Conservation (phyloP, 1,140 invertebrate genomes). For the Tetraneura akinire region DNA sequence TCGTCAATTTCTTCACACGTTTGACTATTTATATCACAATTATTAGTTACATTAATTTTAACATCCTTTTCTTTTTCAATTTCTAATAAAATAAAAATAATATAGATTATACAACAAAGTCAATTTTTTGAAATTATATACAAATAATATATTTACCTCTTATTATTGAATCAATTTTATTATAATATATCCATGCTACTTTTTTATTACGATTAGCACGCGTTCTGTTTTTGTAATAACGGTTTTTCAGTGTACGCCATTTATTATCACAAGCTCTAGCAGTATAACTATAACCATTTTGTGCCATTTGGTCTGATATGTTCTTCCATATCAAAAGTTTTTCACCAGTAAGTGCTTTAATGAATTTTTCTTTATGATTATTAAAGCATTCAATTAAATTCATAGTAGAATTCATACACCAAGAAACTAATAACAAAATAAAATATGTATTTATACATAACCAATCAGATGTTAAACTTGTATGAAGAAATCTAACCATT, state of each 20-base stretch:
- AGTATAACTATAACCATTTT: constrained; percentile 31
- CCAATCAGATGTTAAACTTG: not conserved
- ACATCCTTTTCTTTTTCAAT: not conserved
- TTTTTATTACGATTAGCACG: constrained; percentile 17
- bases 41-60: not conserved
- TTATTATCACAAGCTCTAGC: constrained; percentile 42
- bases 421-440: constrained; percentile 6
- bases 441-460: not conserved
- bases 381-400: constrained; percentile 37
- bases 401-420: constrained; percentile 38
- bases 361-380: constrained; percentile 30
- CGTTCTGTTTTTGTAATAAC: constrained; percentile 37
- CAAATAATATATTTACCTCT: constrained; percentile 21
- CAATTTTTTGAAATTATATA: not conserved
- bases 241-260: constrained; percentile 43
- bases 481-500: not conserved
- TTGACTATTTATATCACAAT: not conserved
- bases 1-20: not conserved
- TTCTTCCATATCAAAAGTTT: constrained; percentile 33
- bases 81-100: not conserved
- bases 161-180: constrained; percentile 27
- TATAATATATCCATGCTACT: constrained; percentile 40
- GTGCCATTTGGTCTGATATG: constrained; percentile 20
- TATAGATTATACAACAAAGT: no score
- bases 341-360: constrained; percentile 38